These are phyloP conservation scores for Carposina sasakii DNA, from an alignment of 1,140 invertebrate species.

Conservation along the genomic window DNA sequence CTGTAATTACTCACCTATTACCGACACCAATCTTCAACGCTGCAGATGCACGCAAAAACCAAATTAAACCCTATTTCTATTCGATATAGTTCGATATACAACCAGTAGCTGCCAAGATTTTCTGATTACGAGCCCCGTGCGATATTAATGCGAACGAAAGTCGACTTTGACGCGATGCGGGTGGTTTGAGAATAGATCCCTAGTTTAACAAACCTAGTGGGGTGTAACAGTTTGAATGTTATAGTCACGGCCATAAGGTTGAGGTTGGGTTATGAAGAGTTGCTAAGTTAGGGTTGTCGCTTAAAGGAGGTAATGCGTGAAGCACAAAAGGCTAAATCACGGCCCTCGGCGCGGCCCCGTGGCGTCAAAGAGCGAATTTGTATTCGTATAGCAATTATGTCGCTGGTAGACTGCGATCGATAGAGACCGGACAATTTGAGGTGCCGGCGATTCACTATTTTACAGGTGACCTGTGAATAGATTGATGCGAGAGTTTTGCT, in stretches of 20 bases:
- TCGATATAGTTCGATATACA: no score
- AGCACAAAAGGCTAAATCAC: conserved; percentile 69
- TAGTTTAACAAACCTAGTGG: no score
- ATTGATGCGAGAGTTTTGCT: no score
- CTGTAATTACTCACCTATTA: conserved; percentile 67
- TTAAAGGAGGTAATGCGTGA: conserved; percentile 68
- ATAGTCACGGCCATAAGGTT: no score
- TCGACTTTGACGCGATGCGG: conserved; percentile 19
- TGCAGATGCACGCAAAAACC: conserved; percentile 4
- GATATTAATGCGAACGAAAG: conserved; percentile 19
- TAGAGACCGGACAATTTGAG: conserved; percentile 43
- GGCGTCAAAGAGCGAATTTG: conserved; percentile 68
- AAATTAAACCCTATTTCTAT: conserved; percentile 32
- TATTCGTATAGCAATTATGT: conserved; percentile 72
- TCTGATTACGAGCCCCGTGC: no score
- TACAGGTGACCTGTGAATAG: no score
- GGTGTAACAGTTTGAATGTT: no score
- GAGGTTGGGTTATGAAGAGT: conserved; percentile 18
- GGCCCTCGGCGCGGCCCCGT: conserved; percentile 45
- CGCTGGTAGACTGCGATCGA: no score
- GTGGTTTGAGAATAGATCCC: no score
- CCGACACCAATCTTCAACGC: conserved; percentile 56
- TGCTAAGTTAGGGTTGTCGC: conserved; percentile 40
- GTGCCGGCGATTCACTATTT: no score
- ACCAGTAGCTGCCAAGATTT: no score